These are phyloP conservation scores for Hyperoplus immaculatus DNA, from an alignment of 2,797 vertebrate species.

Conservation along the genomic window DNA sequence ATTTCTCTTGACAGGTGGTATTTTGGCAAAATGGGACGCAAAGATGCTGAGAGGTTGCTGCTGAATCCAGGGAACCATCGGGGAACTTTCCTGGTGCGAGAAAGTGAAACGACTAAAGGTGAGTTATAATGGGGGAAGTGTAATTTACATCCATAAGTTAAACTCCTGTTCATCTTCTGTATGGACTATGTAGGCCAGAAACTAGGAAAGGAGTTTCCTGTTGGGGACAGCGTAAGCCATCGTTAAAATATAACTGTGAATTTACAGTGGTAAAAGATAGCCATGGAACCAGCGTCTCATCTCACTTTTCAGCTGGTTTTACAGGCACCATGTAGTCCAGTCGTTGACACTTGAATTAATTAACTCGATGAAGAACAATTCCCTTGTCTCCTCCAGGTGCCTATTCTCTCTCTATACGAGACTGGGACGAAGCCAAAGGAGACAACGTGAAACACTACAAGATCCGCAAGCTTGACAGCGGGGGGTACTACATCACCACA, in stretches of 20 bases:
- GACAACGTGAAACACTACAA: conserved; percentile 99
- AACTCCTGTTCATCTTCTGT: neutral
- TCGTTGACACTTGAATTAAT: conserved; percentile 6
- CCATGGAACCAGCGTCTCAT: neutral
- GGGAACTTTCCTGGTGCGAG: conserved; percentile 95
- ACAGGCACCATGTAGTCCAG: neutral
- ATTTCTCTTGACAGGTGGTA: conserved; percentile 89
- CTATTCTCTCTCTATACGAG: conserved; percentile 95
- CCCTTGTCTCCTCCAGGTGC: conserved; percentile 84
- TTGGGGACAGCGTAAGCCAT: neutral
- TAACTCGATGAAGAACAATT: conserved; percentile 27
- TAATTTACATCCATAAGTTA: neutral
- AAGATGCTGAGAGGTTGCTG: conserved; percentile 95
- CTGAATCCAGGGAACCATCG: conserved; percentile 94
- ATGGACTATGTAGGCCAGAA: neutral
- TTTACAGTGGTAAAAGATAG: neutral
- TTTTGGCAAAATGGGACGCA: conserved; percentile 98
- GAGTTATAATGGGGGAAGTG: conserved; percentile 5
- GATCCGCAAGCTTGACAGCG: conserved; percentile 96
- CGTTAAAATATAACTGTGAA: neutral
- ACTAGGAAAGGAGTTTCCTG: neutral
- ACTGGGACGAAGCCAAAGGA: conserved; percentile 94
- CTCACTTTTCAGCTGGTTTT: neutral
- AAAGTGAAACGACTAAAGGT: conserved; percentile 99
- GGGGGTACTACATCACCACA: conserved; percentile 97